phyloP scores from a whole-genome alignment of 2,797 vertebrate species.

The Peromyscus melanophrys region DNA sequence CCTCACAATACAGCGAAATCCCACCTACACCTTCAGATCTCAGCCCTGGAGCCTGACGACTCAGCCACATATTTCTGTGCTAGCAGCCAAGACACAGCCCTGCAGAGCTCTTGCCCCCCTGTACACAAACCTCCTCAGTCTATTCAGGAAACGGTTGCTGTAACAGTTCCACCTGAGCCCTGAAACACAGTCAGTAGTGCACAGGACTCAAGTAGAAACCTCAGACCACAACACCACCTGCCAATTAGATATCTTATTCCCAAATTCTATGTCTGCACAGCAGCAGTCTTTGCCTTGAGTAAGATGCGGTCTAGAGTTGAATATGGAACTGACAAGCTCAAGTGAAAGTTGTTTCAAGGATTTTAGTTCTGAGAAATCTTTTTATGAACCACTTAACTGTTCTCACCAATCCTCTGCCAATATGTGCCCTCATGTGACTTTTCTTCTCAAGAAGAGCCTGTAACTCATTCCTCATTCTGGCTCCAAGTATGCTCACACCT shows the following conservation, averaged over 20 bases:
- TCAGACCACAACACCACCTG: neutral
- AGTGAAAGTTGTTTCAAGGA: neutral
- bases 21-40: neutral
- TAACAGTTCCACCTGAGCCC: too few relatives aligned
- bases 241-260: accelerated
- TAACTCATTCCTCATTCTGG: neutral
- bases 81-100: slow-evolving; percentile 66
- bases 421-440: neutral
- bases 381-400: neutral
- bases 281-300: neutral
- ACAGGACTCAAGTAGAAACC: neutral
- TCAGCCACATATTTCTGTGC: slow-evolving; percentile 63
- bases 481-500: neutral
- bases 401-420: neutral
- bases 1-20: neutral
- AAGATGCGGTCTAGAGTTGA: neutral
- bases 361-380: neutral
- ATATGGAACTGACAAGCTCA: neutral
- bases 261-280: neutral
- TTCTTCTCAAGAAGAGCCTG: neutral
- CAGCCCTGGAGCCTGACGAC: neutral
- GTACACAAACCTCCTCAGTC: slow-evolving; percentile 2
- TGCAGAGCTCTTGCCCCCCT: neutral
- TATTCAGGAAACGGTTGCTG: neutral
- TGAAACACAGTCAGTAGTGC: accelerated